Percentiles rank a stretch among this genome's conserved stretches.
Evolutionary conservation across 2,797 vertebrate genomes (phyloP).

Genomic region (Philypnodon macrostomus): DNA sequence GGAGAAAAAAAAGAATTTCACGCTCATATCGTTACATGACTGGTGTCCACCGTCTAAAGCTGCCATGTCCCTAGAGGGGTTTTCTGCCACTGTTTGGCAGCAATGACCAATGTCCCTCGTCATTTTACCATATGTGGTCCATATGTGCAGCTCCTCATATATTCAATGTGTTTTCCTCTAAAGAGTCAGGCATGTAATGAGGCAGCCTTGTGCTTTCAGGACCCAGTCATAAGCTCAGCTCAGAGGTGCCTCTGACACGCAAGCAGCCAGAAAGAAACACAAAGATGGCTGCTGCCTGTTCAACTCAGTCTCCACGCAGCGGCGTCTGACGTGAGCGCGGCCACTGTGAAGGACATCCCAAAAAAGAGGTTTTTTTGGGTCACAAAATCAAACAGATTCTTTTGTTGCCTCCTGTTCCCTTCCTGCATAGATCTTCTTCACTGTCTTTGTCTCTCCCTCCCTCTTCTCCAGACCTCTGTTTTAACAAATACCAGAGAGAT

Average conservation of each 20-base stretch:
- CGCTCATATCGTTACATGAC: constrained; percentile 60
- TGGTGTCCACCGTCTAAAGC: constrained; percentile 65
- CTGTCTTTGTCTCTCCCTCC: constrained; percentile 2
- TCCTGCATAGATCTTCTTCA: constrained; percentile 18
- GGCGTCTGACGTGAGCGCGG: constrained; percentile 48
- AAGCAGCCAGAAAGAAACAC: constrained; percentile 44
- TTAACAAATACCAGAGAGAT: constrained; percentile 54
- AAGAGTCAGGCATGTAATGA: constrained; percentile 55
- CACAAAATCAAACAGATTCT: constrained; percentile 26
- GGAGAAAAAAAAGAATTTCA: constrained; percentile 63
- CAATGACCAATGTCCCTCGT: constrained; percentile 29
- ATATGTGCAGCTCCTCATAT: constrained; percentile 21
- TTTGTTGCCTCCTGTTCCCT: constrained; percentile 28
- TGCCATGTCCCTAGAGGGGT: constrained; percentile 58
- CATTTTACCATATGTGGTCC: constrained; percentile 41
- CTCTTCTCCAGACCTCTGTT: too few species aligned
- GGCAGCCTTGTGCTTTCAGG: constrained; percentile 57
- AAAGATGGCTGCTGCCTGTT: constrained; percentile 69
- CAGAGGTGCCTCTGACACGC: constrained; percentile 52
- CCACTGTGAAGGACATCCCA: constrained; percentile 55
- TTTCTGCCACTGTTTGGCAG: constrained; percentile 28
- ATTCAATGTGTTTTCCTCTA: constrained; percentile 8
- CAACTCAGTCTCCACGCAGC: constrained; percentile 46
- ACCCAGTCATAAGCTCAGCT: constrained; percentile 46
- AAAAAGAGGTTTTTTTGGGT: constrained; percentile 15